Conservation (phyloP, 2,888 invertebrate genomes). For the Cinara cedri region DNA sequence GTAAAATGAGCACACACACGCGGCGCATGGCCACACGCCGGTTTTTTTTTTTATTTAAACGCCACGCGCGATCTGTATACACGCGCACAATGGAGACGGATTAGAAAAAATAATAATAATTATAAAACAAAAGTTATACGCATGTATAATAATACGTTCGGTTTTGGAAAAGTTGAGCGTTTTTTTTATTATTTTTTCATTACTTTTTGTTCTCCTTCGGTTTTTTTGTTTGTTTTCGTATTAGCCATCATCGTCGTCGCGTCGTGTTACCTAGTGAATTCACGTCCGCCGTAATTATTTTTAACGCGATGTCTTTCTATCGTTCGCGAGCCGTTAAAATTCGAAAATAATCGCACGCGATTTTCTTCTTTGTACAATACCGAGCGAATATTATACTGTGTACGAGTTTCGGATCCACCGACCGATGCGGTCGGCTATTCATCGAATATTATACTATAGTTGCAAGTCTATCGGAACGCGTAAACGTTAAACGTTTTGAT, state of each 20-base stretch:
- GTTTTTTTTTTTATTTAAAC: not conserved
- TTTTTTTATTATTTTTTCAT: not conserved
- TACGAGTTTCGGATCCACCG: no score
- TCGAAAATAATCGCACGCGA: no score
- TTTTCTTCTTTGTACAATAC: no score
- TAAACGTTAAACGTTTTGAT: not conserved
- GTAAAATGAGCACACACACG: not conserved
- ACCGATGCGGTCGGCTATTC: no score
- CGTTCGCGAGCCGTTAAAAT: no score
- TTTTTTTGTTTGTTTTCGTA: not conserved
- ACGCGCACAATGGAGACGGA: not conserved
- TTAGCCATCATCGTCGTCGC: not conserved
- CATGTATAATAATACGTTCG: not conserved
- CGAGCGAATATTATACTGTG: no score
- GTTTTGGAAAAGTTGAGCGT: slow-evolving; percentile 6
- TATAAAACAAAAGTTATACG: not conserved
- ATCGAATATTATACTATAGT: not conserved
- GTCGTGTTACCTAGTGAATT: no score
- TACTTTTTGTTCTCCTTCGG: not conserved
- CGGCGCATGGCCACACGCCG: not conserved
- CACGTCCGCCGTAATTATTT: no score
- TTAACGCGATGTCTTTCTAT: no score
- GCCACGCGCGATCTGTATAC: not conserved
- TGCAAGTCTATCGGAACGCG: not conserved
- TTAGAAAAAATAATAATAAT: no score